phyloP scores from a whole-genome alignment of 1,140 invertebrate genomes.

The Neodiprion virginianus region DNA sequence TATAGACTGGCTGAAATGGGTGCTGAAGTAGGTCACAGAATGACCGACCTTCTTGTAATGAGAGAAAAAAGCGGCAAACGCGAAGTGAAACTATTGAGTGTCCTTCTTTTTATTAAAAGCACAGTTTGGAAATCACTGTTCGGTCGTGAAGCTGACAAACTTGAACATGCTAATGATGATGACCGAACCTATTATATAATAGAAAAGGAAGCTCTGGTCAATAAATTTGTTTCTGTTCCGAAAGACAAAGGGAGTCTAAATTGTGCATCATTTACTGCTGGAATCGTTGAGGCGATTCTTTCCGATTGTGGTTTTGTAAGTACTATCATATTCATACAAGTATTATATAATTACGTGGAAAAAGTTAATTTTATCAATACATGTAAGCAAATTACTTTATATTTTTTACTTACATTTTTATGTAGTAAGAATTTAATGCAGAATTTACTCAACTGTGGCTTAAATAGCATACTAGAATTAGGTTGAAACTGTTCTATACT shows the following conservation, averaged over 20 bases:
- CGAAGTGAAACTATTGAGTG: slow-evolving; percentile 94
- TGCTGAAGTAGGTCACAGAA: slow-evolving; percentile 90
- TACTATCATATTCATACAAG: slow-evolving; percentile 32
- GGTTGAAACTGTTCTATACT: no score
- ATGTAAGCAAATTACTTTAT: neutral
- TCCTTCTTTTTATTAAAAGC: slow-evolving; percentile 95
- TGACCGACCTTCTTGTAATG: slow-evolving; percentile 93
- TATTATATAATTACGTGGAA: no score
- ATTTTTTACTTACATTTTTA: no score
- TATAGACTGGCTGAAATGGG: slow-evolving; percentile 90
- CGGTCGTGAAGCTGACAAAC: slow-evolving; percentile 97
- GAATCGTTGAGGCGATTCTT: slow-evolving; percentile 96
- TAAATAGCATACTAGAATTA: no score
- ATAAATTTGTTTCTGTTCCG: slow-evolving; percentile 97
- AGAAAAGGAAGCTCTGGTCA: slow-evolving; percentile 96
- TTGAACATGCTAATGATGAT: slow-evolving; percentile 98
- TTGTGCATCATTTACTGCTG: slow-evolving; percentile 98
- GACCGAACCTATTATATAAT: slow-evolving; percentile 98
- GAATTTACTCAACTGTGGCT: no score
- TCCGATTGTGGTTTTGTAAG: slow-evolving; percentile 96
- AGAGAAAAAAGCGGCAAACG: slow-evolving; percentile 93
- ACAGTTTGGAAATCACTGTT: slow-evolving; percentile 98
- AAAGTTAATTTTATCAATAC: no score
- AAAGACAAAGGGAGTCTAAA: slow-evolving; percentile 97
- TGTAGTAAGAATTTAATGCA: no score